Conservation (phyloP, 2,797 vertebrate genomes). For the Tapirus indicus region DNA sequence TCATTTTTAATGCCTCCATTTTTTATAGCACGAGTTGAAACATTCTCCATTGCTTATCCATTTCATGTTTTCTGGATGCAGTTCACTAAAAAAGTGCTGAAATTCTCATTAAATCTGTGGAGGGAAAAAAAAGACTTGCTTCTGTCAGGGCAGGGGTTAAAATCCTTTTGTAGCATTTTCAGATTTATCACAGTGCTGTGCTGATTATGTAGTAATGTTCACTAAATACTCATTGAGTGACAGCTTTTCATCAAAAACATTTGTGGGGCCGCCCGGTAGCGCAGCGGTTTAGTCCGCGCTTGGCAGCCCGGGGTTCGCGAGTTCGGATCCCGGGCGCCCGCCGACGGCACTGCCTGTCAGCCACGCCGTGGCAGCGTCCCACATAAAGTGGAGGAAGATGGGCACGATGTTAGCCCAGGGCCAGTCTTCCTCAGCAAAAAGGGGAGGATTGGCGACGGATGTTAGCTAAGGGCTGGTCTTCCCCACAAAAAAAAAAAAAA, state of each 20-base stretch:
- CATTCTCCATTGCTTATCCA: neutral
- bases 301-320: too few species aligned
- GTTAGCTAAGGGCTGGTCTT: too few species aligned
- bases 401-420: too few species aligned
- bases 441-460: too few species aligned
- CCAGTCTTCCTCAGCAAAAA: too few species aligned
- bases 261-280: too few species aligned
- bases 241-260: neutral
- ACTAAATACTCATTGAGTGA: neutral
- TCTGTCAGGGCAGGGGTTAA: neutral
- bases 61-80: neutral
- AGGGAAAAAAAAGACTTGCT: neutral
- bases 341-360: too few species aligned
- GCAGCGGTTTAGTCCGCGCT: too few species aligned
- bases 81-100: neutral
- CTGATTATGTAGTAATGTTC: neutral
- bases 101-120: neutral
- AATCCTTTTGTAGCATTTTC: neutral
- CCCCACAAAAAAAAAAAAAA: too few species aligned
- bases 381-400: too few species aligned
- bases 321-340: too few species aligned
- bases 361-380: too few species aligned
- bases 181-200: neutral
- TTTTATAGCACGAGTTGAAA: neutral
- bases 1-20: neutral